A percentile compares a stretch with the other conserved stretches of the same genome.
These are phyloP conservation scores for Nasalis larvatus DNA, from an alignment of 2,113 vertebrate genomes.

Conservation along the genomic window DNA sequence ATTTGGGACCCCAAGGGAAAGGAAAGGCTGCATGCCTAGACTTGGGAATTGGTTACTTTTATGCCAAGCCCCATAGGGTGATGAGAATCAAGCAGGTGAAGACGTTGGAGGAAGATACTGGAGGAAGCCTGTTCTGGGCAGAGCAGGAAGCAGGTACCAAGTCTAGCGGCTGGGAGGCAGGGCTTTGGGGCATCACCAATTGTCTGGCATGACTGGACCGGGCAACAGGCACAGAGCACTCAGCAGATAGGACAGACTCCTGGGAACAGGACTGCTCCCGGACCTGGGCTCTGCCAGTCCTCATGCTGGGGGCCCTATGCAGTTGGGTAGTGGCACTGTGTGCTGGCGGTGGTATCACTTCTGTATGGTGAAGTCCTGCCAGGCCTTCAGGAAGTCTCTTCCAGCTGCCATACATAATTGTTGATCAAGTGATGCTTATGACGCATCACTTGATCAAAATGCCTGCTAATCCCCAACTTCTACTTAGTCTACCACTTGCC, in stretches of 20 bases:
- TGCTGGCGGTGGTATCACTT: neutral
- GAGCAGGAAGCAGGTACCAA: neutral
- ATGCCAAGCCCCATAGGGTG: neutral
- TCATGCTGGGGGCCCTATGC: neutral
- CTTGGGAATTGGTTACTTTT: neutral
- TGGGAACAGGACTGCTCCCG: neutral
- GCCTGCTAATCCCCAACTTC: neutral
- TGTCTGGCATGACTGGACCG: too few relatives aligned
- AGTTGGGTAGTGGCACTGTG: too few relatives aligned
- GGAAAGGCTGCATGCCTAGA: neutral
- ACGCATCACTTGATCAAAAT: too few relatives aligned
- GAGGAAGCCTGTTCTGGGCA: neutral
- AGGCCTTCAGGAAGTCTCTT: neutral
- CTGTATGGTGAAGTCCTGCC: neutral
- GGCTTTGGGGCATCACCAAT: neutral
- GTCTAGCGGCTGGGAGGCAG: neutral
- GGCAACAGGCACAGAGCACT: neutral
- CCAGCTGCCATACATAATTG: neutral
- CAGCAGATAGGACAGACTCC: fast-evolving
- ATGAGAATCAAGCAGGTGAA: neutral
- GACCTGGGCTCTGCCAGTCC: neutral
- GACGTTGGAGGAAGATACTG: neutral
- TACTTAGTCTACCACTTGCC: neutral
- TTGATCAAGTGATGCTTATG: neutral
- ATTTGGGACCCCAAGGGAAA: neutral